These are phyloP conservation scores for Stictonetta naevosa DNA, from an alignment of 2,113 vertebrate species.

Conservation along the genomic window DNA sequence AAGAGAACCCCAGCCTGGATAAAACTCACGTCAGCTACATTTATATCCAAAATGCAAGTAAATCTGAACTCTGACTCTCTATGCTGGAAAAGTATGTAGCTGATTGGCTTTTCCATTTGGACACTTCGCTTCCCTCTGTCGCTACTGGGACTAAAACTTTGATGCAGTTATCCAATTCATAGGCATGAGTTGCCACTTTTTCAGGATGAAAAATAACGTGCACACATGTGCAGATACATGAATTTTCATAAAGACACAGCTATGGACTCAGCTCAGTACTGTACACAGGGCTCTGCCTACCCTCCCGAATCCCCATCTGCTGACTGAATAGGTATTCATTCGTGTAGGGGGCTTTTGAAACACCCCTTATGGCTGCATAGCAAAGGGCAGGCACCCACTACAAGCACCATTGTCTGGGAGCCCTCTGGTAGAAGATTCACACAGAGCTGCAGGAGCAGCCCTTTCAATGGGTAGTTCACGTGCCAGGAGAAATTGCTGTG, in stretches of 20 bases:
- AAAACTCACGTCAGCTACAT: not conserved
- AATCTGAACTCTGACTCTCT: not conserved
- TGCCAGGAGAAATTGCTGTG: not conserved
- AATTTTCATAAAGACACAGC: not conserved
- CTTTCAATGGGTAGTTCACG: not conserved
- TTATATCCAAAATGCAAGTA: not conserved
- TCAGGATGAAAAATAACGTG: not conserved
- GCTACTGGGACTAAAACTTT: not conserved
- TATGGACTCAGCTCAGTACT: not conserved
- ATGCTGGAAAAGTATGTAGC: not conserved
- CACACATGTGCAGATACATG: fast-evolving
- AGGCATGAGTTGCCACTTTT: not conserved
- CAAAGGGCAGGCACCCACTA: not conserved
- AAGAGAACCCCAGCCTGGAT: not conserved
- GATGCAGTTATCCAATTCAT: not conserved
- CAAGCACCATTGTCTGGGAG: not conserved
- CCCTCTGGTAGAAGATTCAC: not conserved
- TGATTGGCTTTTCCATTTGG: not conserved
- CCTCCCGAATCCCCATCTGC: not conserved
- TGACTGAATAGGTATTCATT: not conserved
- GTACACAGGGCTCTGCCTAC: not conserved
- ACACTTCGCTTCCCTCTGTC: too few species aligned
- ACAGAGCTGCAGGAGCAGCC: not conserved
- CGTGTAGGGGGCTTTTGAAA: not conserved
- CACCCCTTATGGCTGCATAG: not conserved